These are phyloP conservation scores for Orientallactaga sibirica DNA, from an alignment of 2,797 vertebrate genomes.

Conservation along the genomic window DNA sequence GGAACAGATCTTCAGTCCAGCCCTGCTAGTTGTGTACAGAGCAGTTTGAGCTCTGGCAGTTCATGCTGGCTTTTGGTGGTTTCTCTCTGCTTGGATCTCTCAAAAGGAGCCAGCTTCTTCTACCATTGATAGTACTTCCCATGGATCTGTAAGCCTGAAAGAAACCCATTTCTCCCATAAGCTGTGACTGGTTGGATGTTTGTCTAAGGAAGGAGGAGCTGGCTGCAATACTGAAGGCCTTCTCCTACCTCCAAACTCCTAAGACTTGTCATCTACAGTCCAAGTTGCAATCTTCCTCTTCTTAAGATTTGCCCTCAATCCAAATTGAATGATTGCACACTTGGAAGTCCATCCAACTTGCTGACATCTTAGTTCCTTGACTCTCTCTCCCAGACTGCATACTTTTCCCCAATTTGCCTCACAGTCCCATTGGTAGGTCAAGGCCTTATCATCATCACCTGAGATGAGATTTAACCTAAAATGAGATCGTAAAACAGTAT, in stretches of 20 bases:
- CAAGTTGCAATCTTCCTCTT: neutral
- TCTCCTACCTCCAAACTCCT: neutral
- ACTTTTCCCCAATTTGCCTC: neutral
- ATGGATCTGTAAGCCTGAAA: too few relatives aligned
- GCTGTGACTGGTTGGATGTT: too few relatives aligned
- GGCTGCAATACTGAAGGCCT: neutral
- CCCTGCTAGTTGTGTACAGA: too few relatives aligned
- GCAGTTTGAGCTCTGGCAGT: too few relatives aligned
- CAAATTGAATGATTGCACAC: neutral
- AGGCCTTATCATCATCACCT: neutral
- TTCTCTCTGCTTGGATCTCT: too few relatives aligned
- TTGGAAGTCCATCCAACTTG: neutral
- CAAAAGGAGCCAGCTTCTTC: too few relatives aligned
- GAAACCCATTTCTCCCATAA: too few relatives aligned
- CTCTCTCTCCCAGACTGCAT: neutral
- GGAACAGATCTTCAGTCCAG: too few relatives aligned
- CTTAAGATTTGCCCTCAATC: neutral
- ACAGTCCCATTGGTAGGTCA: neutral
- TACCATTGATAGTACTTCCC: too few relatives aligned
- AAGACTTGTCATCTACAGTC: neutral
- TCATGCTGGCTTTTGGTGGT: too few relatives aligned
- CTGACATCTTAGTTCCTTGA: neutral
- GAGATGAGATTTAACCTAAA: neutral
- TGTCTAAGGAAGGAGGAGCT: too few relatives aligned
- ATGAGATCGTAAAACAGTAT: conserved; percentile 33